Base-by-base conservation (phyloP, 1,140 invertebrate species). In the Scaptomyza graminum region DNA sequence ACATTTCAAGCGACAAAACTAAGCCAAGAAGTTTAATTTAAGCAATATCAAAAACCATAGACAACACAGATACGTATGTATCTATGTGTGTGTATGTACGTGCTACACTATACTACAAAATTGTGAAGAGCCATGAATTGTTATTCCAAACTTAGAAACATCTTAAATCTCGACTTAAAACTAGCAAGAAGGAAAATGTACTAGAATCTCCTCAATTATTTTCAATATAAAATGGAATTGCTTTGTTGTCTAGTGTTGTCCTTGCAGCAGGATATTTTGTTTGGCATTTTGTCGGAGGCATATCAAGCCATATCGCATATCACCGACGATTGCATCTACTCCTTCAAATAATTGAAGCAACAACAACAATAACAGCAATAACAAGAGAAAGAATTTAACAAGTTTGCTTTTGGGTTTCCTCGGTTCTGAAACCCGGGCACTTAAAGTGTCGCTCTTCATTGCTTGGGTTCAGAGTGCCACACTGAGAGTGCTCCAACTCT, bases 391-490 rank as follows among this genome's bases (percentile, higher is more conserved):
- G 44, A 55, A 49, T 72, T 72, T 72, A 67, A 47, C 56, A 69
- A 68, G 70, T 68, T 68, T 71, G 71, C 75, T 72, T 60, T n/a
- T 41, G 41, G 69, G 28, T 5, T 67, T 72, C n/a, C n/a, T 81
- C 41, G 37, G 41, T 52, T 73, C 39, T 22, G 51, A 34, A 54
- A n/a, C 55, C 55, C 49, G 50, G 73, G 63, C 81, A 79, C 77
- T 85, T 77, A 71, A 85, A 77, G 77, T 85, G 82, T 85, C 81
- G 81, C 81, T 85, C 74, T 77, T 76, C 83, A 87, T 87, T 82
- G 78, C 79, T 56, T 74, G 41, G 65, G 65, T 56, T 43, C 50
- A 57, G 66, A 52, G 65, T 62, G 70, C 47, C 62, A 73, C 37
- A 61, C 60, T 52, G 65, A 73, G 70, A 67, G 69, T 71, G 68